These are phyloP conservation scores for Noctua fimbriata DNA, from an alignment of 2,888 invertebrate species.

Conservation along the genomic window DNA sequence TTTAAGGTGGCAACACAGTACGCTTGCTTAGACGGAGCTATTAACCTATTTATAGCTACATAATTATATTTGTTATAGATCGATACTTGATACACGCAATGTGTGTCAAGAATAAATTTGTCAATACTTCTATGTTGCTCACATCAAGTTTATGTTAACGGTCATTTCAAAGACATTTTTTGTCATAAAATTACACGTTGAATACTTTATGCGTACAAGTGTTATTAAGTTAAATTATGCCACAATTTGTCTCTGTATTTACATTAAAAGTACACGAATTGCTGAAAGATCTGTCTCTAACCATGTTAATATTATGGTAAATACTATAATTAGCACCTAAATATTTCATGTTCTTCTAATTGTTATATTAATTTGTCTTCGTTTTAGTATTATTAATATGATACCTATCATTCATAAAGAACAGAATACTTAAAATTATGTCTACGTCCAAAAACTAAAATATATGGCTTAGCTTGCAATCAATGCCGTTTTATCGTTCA, in stretches of 20 bases:
- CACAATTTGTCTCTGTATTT: constrained; percentile 69
- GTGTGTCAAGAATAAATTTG: constrained; percentile 56
- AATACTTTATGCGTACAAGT: constrained; percentile 65
- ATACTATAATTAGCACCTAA: constrained; percentile 25
- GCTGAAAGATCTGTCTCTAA: constrained; percentile 69
- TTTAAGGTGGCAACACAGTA: constrained; percentile 66
- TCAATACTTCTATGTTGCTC: constrained; percentile 50
- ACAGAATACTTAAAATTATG: not conserved
- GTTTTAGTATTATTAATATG: not conserved
- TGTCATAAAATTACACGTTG: constrained; percentile 59
- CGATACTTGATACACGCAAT: constrained; percentile 30
- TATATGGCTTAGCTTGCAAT: not conserved
- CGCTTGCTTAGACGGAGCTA: constrained; percentile 56
- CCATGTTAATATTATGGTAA: constrained; percentile 26
- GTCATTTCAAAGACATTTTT: constrained; percentile 66
- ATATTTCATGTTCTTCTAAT: constrained; percentile 31
- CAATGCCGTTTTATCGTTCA: not conserved
- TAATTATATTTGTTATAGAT: constrained; percentile 38
- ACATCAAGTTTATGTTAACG: constrained; percentile 70
- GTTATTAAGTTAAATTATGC: constrained; percentile 73
- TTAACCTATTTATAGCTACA: constrained; percentile 27
- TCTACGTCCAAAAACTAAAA: not conserved
- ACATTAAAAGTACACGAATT: constrained; percentile 65
- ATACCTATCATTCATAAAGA: not conserved
- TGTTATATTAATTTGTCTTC: constrained; percentile 26